These are phyloP conservation scores for Catostylus mosaicus DNA, from an alignment of 30 jellyfish, hydroid and myxozoan genomes.

Conservation along the genomic window DNA sequence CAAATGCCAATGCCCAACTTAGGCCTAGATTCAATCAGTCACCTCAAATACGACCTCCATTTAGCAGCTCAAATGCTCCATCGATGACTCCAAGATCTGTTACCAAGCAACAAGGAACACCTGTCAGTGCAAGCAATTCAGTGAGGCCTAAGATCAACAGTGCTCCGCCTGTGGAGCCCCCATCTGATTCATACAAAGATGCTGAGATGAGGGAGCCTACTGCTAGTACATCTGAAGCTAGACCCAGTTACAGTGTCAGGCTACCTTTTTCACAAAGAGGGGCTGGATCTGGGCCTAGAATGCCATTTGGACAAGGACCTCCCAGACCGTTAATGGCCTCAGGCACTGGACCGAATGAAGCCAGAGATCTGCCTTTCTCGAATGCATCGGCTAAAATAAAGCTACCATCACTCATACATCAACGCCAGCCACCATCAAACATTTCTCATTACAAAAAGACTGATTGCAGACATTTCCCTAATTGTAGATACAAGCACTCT, in stretches of 20 bases:
- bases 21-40: conserved; percentile 12
- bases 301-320: not conserved
- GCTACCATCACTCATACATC: conserved; percentile 46
- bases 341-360: not conserved
- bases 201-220: not conserved
- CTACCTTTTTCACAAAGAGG: conserved; percentile 28
- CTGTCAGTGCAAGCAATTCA: not conserved
- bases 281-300: not conserved
- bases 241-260: not conserved
- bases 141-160: conserved; percentile 27
- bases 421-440: not conserved
- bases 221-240: not conserved
- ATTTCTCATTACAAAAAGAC: not conserved
- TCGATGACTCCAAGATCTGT: conserved; percentile 6
- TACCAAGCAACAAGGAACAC: not conserved
- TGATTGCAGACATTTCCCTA: conserved; percentile 79
- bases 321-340: not conserved
- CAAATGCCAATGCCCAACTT: not conserved
- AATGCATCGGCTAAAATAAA: not conserved
- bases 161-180: conserved; percentile 57
- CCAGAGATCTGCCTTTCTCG: not conserved
- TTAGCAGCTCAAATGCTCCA: conserved; percentile 10
- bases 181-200: not conserved
- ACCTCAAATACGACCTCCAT: conserved; percentile 18
- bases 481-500: conserved; percentile 60